These are phyloP conservation scores for Varecia variegata DNA, from an alignment of 2,797 vertebrate genomes.

Conservation along the genomic window DNA sequence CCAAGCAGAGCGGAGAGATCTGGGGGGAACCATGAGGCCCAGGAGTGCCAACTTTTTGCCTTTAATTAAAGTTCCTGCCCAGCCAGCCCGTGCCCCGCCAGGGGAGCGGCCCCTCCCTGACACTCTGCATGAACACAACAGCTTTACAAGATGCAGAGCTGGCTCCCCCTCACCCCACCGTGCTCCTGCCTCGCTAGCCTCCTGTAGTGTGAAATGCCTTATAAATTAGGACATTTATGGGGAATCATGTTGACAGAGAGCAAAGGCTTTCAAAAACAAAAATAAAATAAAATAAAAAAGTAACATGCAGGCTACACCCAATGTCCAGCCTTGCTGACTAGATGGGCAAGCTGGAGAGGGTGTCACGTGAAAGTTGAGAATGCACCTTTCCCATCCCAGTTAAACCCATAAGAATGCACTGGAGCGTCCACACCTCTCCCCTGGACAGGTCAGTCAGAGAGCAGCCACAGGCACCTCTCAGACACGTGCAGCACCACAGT, in stretches of 20 bases:
- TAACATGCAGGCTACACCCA: neutral
- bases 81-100: neutral
- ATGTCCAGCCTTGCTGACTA: neutral
- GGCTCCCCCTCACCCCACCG: neutral
- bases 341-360: neutral
- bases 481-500: neutral
- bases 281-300: neutral
- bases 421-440: neutral
- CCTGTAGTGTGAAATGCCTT: neutral
- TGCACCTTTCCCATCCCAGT: neutral
- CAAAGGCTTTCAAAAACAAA: slow-evolving; percentile 25
- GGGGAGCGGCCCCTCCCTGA: neutral
- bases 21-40: neutral
- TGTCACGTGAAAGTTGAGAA: neutral
- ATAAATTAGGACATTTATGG: slow-evolving; percentile 12
- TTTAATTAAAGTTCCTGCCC: slow-evolving; percentile 54
- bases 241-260: slow-evolving; percentile 13
- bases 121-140: neutral
- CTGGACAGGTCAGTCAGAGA: neutral
- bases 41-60: slow-evolving; percentile 1
- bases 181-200: neutral
- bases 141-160: neutral
- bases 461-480: neutral
- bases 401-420: neutral
- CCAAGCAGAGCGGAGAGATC: neutral